These are phyloP conservation scores for Eilema sororculum DNA, from an alignment of 2,888 invertebrate species.

Conservation along the genomic window DNA sequence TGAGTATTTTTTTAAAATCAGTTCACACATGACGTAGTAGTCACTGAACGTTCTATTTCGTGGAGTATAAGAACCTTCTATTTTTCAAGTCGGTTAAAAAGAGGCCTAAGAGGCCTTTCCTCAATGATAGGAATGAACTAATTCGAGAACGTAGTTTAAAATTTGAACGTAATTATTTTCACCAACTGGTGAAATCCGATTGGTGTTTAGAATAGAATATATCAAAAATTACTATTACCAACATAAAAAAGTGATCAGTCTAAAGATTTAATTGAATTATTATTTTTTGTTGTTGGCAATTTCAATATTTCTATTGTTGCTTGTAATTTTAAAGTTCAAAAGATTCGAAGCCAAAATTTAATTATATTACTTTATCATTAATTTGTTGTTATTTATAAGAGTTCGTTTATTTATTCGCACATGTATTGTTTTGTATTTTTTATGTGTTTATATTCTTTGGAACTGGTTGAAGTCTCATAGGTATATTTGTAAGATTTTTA, in stretches of 20 bases:
- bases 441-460: background rate
- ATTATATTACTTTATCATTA: background rate
- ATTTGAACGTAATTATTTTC: background rate
- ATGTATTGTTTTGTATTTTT: background rate
- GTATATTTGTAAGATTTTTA: background rate
- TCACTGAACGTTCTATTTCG: too few species aligned
- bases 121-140: background rate
- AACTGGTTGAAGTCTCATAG: background rate
- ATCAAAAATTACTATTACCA: too few species aligned
- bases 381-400: background rate
- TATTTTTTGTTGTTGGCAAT: background rate
- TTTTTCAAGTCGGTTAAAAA: too few species aligned
- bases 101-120: background rate
- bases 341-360: background rate
- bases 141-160: background rate
- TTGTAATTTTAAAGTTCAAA: background rate
- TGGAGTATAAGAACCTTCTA: too few species aligned
- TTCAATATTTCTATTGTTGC: background rate
- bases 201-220: background rate
- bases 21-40: too few species aligned
- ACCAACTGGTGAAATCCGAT: background rate
- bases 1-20: too few species aligned
- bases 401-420: background rate
- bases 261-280: background rate
- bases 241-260: too few species aligned